A percentile compares a stretch with the other conserved stretches of the same genome.
These are phyloP conservation scores for Bimastos eiseni DNA, from an alignment of 2,888 invertebrate species.

Conservation along the genomic window DNA sequence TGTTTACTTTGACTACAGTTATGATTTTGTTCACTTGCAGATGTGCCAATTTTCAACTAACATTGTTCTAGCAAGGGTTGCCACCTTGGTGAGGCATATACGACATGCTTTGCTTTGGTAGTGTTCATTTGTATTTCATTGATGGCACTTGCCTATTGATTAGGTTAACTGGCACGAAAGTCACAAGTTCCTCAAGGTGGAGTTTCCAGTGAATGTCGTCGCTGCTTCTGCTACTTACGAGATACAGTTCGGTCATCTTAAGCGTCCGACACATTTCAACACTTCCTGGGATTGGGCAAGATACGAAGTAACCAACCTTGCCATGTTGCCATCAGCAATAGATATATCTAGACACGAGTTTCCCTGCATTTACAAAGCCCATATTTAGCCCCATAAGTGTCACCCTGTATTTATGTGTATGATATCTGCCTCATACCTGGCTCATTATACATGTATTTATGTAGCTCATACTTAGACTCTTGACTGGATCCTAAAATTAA, in stretches of 20 bases:
- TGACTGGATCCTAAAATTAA: background rate
- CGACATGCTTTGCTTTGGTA: background rate
- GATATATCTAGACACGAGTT: no score
- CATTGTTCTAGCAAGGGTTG: background rate
- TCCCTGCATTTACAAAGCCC: background rate
- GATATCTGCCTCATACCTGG: no score
- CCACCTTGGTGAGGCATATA: background rate
- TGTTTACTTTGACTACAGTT: background rate
- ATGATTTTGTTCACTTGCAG: background rate
- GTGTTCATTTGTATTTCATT: no score
- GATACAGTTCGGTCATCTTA: constrained; percentile 64
- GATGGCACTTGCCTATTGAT: background rate
- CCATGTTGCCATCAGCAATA: no score
- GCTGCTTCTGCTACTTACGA: constrained; percentile 63
- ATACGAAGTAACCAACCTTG: constrained; percentile 60
- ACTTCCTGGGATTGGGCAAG: constrained; percentile 66
- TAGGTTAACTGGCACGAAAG: constrained; percentile 64
- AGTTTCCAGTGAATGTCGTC: constrained; percentile 62
- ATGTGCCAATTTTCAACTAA: background rate
- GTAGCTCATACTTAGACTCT: background rate
- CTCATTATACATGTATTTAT: no score
- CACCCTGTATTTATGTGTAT: background rate
- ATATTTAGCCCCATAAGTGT: background rate
- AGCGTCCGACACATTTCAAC: constrained; percentile 64
- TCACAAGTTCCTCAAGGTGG: constrained; percentile 65